These are phyloP conservation scores for Eulacestoma nigropectus DNA, from an alignment of 2,113 vertebrate genomes.

Conservation along the genomic window DNA sequence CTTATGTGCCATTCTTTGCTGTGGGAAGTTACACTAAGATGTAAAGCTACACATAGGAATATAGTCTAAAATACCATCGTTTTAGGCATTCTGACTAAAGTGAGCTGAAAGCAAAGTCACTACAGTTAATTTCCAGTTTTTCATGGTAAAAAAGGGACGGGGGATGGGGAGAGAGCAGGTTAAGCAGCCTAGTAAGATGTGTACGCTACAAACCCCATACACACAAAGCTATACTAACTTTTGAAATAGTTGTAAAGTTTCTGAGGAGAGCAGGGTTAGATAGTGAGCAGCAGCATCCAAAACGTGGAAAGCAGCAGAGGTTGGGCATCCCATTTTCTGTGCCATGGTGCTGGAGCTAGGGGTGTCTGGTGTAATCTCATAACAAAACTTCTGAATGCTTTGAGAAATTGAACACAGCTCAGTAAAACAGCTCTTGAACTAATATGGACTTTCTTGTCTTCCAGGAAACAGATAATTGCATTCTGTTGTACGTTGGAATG, in stretches of 20 bases:
- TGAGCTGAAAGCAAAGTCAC: neutral
- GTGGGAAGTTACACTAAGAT: neutral
- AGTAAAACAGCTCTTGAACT: neutral
- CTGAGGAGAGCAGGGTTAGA: neutral
- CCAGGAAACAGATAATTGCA: neutral
- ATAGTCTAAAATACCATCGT: neutral
- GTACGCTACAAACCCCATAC: neutral
- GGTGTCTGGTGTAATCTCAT: neutral
- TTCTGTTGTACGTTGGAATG: neutral
- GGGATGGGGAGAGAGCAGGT: neutral
- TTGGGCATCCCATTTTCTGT: neutral
- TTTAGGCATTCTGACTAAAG: neutral
- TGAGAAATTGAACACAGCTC: neutral
- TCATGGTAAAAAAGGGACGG: neutral
- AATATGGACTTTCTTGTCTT: neutral
- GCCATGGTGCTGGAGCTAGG: neutral
- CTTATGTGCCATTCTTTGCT: neutral
- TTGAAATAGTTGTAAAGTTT: neutral
- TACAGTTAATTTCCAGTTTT: neutral
- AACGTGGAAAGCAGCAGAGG: neutral
- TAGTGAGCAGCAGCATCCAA: neutral
- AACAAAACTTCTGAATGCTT: neutral
- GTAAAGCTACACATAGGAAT: neutral
- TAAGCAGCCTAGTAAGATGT: neutral
- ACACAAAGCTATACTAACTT: neutral